Evolutionary conservation across 2,113 vertebrate species (phyloP).

Genomic region (Calypte anna): DNA sequence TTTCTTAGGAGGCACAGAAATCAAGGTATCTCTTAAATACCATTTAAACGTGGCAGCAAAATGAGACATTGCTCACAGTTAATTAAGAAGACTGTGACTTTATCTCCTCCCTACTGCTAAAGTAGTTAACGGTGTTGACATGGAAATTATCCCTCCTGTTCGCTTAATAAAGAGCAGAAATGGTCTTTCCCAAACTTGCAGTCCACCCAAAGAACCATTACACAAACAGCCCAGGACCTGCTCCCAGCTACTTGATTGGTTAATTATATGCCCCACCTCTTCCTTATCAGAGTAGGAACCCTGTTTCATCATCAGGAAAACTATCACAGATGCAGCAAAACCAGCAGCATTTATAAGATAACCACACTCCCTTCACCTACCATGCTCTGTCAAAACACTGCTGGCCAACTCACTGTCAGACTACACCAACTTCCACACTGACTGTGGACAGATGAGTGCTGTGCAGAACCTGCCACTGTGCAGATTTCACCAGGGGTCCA

Average conservation of each 20-base stretch:
- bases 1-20: background rate
- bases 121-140: slow-evolving; percentile 53
- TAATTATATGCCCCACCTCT: slow-evolving; percentile 29
- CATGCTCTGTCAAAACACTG: background rate
- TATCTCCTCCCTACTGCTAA: background rate
- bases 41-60: background rate
- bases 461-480: background rate
- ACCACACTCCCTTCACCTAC: background rate
- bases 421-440: fast-evolving
- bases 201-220: slow-evolving; percentile 46
- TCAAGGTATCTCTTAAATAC: background rate
- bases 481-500: background rate
- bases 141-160: slow-evolving; percentile 34
- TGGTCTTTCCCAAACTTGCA: background rate
- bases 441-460: background rate
- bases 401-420: background rate
- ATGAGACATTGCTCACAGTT: slow-evolving; percentile 16
- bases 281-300: slow-evolving; percentile 21
- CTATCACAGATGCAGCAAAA: slow-evolving; percentile 3
- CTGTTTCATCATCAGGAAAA: slow-evolving; percentile 31
- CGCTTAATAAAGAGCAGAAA: slow-evolving; percentile 27
- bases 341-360: background rate
- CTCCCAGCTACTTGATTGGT: slow-evolving; percentile 28
- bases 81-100: background rate
- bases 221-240: slow-evolving; percentile 11